Base-by-base conservation (phyloP, 2,888 invertebrate species). In the Mesorhabditis spiculigera region DNA sequence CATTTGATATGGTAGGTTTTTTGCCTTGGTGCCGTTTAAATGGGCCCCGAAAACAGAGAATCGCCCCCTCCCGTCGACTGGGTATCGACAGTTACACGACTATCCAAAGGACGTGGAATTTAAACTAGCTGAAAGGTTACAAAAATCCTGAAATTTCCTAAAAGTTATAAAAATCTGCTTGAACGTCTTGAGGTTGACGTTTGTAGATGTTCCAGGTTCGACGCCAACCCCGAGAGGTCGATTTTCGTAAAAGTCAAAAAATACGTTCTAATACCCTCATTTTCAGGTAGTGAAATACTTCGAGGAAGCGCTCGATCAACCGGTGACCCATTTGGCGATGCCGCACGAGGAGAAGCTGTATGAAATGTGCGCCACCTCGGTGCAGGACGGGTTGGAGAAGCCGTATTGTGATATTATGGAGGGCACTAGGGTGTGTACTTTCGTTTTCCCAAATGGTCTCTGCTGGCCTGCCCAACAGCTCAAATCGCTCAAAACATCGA, bases 331-430 rank as follows among this genome's bases (percentile, higher is more conserved):
- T 50, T 10, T 50, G 58, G 58, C 8, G 10, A 50, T 50, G 8
- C 58, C 58, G n/a, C n/a, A 50, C n/a, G 10, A 50, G 58, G 58
- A 50, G 8, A 10, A 50, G n/a, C 8, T 50, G 58, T 50, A 50
- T n/a, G 58, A 50, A n/a, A 50, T 50, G 8, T 10, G 8, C 10
- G 58, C 58, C 58, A 50, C 3, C n/a, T 50, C n/a, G 8, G 10
- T 50, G n/a, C 58, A 50, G n/a, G 58, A 50, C n/a, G 58, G 58
- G 8, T 50, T 50, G n/a, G 58, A 50, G 58, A 50, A 50, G n/a
- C 58, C 58, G n/a, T 50, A 50, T 50, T 50, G 58, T 50, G 58
- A 50, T 50, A 50, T 50, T n/a, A 50, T 50, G 58, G 58, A 50
- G n/a, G 58, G 58, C 10, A 50, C 58, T 13, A 50, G n/a, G 58